Base-by-base conservation (phyloP, 2,888 invertebrate genomes). In the Phyllotreta striolata region DNA sequence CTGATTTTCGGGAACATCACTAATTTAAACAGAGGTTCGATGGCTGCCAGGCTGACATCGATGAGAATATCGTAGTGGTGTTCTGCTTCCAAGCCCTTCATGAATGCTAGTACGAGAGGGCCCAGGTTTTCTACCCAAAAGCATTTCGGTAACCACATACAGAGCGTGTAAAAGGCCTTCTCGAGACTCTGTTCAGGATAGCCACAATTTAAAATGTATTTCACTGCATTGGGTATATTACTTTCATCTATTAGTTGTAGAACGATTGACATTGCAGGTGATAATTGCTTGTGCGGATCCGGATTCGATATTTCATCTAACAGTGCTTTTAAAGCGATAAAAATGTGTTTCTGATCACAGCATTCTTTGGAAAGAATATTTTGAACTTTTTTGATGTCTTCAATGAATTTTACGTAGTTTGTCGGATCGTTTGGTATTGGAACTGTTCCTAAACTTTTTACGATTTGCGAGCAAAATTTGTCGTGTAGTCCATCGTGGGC, bases 91-190 rank as follows among this genome's bases (percentile, higher is more conserved):
- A 91, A 79, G 0, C 87, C 88, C 69, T 84, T 84, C 73, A 92
- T 86, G 69, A 89, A 87, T 2, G 87, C 85, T 73, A 88, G 81
- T 1, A 91, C 86, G 86, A 91, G 88, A 7, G 85, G 83, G 34
- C 88, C 87, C 0, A 92, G 81, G 49, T 86, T 85, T 1, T 87
- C 85, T 0, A 88, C 87, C 65, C 85, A 85, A 24, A 85, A 85
- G 84, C 88, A 89, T 59, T 84, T 83, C 0, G 84, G 83, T 60
- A 90, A 78, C 91, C 91, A 92, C n/a, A 81, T 82, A 73, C 89
- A 91, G 0, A 92, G 81, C 51, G 88, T 85, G 13, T 84, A 83
- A 1, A 92, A 81, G 0, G 90, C 88, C 54, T 86, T 85, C 12
- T 86, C 84, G 6, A 91, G 82, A 39, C 86, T 86, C 0, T 83